A percentile compares a stretch with the other conserved stretches of the same genome.
Evolutionary conservation across 1,140 invertebrate genomes (phyloP).

Genomic region (Drosophila prosaltans): DNA sequence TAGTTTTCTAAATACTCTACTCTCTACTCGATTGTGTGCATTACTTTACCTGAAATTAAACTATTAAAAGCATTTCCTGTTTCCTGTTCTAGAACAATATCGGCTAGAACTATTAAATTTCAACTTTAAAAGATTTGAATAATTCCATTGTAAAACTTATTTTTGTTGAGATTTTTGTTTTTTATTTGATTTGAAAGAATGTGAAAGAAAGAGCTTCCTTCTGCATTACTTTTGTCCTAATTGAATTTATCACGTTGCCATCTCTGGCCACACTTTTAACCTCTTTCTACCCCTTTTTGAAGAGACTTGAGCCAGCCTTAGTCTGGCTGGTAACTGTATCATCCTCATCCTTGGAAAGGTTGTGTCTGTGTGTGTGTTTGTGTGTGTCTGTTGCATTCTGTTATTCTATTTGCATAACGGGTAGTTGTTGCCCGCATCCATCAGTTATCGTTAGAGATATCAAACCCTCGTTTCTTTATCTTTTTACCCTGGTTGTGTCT

Average conservation of each 20-base stretch:
- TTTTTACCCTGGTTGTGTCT: slow-evolving; percentile 31
- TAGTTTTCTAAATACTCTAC: neutral
- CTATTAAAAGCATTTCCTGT: neutral
- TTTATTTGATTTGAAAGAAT: no score
- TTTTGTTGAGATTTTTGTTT: no score
- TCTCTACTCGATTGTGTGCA: no score
- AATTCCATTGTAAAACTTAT: no score
- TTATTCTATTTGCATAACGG: slow-evolving; percentile 54
- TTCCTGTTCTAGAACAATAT: no score
- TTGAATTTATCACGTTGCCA: neutral
- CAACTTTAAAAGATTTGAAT: no score
- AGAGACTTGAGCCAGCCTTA: neutral
- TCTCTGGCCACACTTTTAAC: slow-evolving; percentile 6
- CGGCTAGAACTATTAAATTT: no score
- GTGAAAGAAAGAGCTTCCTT: neutral
- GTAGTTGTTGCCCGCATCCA: slow-evolving; percentile 41
- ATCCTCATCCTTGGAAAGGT: slow-evolving; percentile 2
- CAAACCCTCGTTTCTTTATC: slow-evolving; percentile 9
- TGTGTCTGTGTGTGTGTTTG: neutral
- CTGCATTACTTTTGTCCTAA: neutral
- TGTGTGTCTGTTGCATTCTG: slow-evolving; percentile 9
- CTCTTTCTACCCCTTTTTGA: neutral
- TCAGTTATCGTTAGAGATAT: slow-evolving; percentile 21
- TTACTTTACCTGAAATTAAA: no score
- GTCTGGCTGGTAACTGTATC: slow-evolving; percentile 23